phyloP scores from a whole-genome alignment of 2,113 vertebrate species.

The Lophura nycthemera region DNA sequence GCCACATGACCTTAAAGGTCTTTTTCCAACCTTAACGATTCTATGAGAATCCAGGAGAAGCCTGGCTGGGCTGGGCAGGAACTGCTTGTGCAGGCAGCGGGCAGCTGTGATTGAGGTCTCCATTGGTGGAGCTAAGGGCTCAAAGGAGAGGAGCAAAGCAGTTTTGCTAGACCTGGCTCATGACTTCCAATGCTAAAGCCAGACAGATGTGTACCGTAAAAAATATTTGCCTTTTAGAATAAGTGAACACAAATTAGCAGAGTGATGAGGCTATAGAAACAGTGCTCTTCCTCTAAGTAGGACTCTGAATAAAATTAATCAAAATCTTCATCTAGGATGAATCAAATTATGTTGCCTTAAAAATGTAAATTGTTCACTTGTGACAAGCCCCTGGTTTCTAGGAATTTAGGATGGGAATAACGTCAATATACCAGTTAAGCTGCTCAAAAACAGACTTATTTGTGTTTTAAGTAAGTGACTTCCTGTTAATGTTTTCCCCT shows the following conservation, averaged over 20 bases:
- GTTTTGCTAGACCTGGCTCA: neutral
- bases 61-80: neutral
- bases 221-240: neutral
- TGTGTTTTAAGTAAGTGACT: slow-evolving; percentile 27
- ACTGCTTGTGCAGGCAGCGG: too few species aligned
- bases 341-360: neutral
- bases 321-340: neutral
- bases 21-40: too few species aligned
- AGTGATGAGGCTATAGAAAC: neutral
- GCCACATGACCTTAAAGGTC: too few species aligned
- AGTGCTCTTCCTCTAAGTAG: neutral
- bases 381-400: slow-evolving; percentile 16
- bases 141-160: neutral
- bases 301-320: slow-evolving; percentile 11
- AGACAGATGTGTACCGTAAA: neutral
- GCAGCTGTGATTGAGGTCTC: neutral
- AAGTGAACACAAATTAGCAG: neutral
- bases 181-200: neutral
- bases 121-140: neutral
- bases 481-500: slow-evolving; percentile 39
- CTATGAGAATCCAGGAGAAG: neutral
- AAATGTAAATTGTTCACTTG: slow-evolving; percentile 35
- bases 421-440: slow-evolving; percentile 15
- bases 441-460: slow-evolving; percentile 6
- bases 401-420: slow-evolving; percentile 26